Conservation (phyloP, 2,888 invertebrate species). For the Lingula anatina region DNA sequence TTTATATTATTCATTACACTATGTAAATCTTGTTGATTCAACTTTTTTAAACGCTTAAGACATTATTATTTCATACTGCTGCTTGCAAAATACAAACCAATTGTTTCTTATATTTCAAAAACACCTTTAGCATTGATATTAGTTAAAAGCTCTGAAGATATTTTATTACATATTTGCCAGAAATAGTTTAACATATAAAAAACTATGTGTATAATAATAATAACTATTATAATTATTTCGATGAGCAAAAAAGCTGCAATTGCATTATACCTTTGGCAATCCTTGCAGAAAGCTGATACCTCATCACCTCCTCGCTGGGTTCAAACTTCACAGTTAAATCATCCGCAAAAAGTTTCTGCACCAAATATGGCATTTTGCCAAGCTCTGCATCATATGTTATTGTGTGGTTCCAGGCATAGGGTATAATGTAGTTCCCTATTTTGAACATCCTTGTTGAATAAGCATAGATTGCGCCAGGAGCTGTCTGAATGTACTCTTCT, state of each 20-base stretch:
- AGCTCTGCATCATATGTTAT: constrained; percentile 49
- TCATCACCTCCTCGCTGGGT: constrained; percentile 31
- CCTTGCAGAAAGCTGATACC: constrained; percentile 38
- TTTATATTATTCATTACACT: too few relatives aligned
- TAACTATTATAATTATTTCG: background rate
- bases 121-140: too few relatives aligned
- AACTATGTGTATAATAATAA: too few relatives aligned
- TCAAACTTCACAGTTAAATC: constrained; percentile 35
- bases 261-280: constrained; percentile 44
- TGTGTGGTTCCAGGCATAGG: constrained; percentile 56
- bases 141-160: too few relatives aligned
- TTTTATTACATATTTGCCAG: too few relatives aligned
- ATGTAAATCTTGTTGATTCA: too few relatives aligned
- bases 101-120: too few relatives aligned
- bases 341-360: constrained; percentile 38
- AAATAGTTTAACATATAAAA: too few relatives aligned
- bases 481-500: constrained; percentile 56
- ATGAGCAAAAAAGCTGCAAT: background rate
- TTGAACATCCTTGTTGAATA: constrained; percentile 38
- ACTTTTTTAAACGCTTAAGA: too few relatives aligned
- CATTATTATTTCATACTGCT: too few relatives aligned
- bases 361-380: constrained; percentile 52
- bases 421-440: constrained; percentile 48
- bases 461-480: constrained; percentile 45
- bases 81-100: too few relatives aligned